phyloP scores from a whole-genome alignment of 2,113 vertebrate genomes.

The Balaeniceps rex region DNA sequence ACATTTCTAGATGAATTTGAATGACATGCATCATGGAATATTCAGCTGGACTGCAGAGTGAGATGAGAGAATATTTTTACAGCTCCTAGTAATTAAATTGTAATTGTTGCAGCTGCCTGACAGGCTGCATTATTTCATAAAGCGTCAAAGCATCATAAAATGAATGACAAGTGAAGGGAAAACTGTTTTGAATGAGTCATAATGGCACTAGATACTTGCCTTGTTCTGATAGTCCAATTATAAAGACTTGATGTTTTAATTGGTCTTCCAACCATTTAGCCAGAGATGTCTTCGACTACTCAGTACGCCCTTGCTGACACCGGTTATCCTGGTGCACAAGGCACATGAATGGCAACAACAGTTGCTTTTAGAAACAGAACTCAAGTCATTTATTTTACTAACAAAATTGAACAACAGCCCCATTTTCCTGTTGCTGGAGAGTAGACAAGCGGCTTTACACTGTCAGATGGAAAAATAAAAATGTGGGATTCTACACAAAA shows the following conservation, averaged over 20 bases:
- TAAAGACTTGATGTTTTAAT: background rate
- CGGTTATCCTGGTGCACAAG: background rate
- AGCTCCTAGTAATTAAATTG: slow-evolving; percentile 40
- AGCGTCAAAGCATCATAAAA: slow-evolving; percentile 12
- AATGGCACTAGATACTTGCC: background rate
- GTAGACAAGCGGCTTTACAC: background rate
- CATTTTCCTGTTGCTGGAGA: background rate
- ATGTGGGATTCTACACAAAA: background rate
- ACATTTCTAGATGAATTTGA: slow-evolving; percentile 18
- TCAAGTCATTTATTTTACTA: background rate
- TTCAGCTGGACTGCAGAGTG: background rate
- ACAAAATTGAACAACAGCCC: background rate
- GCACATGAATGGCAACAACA: background rate
- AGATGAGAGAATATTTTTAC: slow-evolving; percentile 22
- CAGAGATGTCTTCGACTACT: background rate
- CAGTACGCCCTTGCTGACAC: background rate
- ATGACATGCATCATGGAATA: background rate
- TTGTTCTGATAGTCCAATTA: background rate
- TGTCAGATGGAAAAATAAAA: background rate
- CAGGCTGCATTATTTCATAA: slow-evolving; percentile 10
- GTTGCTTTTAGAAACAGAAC: background rate
- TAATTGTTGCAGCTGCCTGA: slow-evolving; percentile 44
- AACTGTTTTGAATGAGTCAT: slow-evolving; percentile 23
- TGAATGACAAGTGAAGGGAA: slow-evolving; percentile 23
- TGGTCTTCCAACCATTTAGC: background rate